Conservation (phyloP, 2,113 vertebrate genomes). For the Anhinga rufa region DNA sequence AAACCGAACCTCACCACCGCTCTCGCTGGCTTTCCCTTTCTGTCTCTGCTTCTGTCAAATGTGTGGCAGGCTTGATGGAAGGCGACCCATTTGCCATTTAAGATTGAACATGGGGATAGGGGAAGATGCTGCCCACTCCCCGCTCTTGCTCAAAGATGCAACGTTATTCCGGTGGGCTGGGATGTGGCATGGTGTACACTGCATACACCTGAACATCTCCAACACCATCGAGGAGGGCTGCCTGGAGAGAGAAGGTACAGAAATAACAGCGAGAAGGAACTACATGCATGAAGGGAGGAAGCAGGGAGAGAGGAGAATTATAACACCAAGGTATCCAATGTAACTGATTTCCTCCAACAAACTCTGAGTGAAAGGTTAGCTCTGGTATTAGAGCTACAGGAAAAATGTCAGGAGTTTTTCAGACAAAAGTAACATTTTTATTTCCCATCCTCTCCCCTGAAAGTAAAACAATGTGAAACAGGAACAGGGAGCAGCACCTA, state of each 20-base stretch:
- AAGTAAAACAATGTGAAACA: neutral
- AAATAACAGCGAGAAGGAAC: neutral
- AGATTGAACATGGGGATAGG: neutral
- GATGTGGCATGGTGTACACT: neutral
- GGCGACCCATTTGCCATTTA: neutral
- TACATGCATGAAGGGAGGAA: neutral
- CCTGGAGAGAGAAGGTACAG: neutral
- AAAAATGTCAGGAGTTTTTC: neutral
- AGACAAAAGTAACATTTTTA: neutral
- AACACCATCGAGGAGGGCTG: neutral
- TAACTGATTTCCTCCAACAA: neutral
- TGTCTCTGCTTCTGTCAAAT: neutral
- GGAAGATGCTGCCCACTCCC: neutral
- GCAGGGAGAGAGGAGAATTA: neutral
- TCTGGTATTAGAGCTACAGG: neutral
- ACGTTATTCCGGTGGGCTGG: neutral
- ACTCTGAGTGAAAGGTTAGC: neutral
- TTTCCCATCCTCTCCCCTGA: neutral
- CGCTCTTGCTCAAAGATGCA: neutral
- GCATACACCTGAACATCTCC: neutral
- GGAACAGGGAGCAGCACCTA: neutral
- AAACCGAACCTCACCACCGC: rapidly evolving
- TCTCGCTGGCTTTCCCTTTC: neutral
- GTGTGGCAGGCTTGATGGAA: neutral
- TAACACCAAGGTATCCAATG: neutral